Percentiles rank a stretch among this genome's conserved stretches.
phyloP scores from a whole-genome alignment of 2,113 vertebrate genomes.

The Cettia cetti region DNA sequence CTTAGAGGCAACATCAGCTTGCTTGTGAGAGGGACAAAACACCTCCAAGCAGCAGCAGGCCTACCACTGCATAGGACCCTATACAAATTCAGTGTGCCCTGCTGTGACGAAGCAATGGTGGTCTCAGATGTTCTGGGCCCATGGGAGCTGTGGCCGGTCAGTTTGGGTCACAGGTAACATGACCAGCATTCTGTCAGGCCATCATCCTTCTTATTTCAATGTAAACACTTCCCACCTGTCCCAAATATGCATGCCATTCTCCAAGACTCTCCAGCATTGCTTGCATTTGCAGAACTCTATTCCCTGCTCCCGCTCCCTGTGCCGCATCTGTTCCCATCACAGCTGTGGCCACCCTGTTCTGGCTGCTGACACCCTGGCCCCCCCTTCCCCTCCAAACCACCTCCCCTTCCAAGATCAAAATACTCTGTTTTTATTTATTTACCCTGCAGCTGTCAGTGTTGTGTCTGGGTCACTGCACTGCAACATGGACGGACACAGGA shows the following conservation, averaged over 20 bases:
- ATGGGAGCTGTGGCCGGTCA: slow-evolving; percentile 45
- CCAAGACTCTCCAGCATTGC: slow-evolving; percentile 82
- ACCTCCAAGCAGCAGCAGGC: not conserved
- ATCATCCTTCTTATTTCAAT: slow-evolving; percentile 78
- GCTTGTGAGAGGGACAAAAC: not conserved
- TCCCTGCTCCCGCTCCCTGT: slow-evolving; percentile 53
- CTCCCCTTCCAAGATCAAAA: slow-evolving; percentile 73
- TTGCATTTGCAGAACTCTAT: slow-evolving; percentile 73
- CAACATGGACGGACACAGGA: slow-evolving; percentile 70
- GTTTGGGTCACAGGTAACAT: slow-evolving; percentile 78
- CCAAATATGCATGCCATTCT: slow-evolving; percentile 78
- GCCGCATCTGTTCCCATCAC: slow-evolving; percentile 82
- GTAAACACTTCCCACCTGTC: slow-evolving; percentile 94
- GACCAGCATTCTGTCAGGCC: slow-evolving; percentile 67
- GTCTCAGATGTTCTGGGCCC: not conserved
- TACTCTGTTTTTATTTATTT: slow-evolving; percentile 91
- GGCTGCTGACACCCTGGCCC: slow-evolving; percentile 60
- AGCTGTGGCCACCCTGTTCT: slow-evolving; percentile 72
- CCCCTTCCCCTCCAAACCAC: not conserved
- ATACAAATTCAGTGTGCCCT: not conserved
- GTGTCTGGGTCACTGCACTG: slow-evolving; percentile 86
- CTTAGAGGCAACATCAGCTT: not conserved
- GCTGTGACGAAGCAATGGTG: not conserved
- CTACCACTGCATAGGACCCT: not conserved
- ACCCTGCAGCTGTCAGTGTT: slow-evolving; percentile 92